A percentile compares a stretch with the other conserved stretches of the same genome.
These are phyloP conservation scores for Lycaena phlaeas DNA, from an alignment of 2,888 invertebrate genomes.

Conservation along the genomic window DNA sequence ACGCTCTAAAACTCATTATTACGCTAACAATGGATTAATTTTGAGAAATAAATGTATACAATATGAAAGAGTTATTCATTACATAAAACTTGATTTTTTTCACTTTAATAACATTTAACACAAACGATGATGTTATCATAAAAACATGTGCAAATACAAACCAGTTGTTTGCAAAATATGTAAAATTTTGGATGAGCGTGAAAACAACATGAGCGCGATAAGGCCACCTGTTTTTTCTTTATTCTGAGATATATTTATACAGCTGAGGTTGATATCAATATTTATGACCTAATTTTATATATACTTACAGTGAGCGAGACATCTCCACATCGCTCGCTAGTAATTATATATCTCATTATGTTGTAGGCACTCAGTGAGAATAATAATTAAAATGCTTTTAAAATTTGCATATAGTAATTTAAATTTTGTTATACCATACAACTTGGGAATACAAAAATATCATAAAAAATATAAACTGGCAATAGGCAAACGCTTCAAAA, in stretches of 20 bases:
- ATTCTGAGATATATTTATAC: slow-evolving; percentile 2
- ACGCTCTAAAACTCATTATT: neutral
- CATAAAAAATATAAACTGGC: no score
- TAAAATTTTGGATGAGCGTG: neutral
- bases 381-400: neutral
- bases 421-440: no score
- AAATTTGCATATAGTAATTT: neutral
- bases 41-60: no score
- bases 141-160: slow-evolving; percentile 1
- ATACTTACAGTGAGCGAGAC: slow-evolving; percentile 12
- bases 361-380: neutral
- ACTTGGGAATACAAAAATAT: no score
- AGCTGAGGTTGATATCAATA: neutral
- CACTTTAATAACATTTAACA: neutral
- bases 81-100: no score
- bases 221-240: neutral
- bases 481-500: no score
- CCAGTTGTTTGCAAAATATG: neutral
- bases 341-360: neutral
- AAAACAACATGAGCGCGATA: neutral
- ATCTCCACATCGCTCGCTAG: slow-evolving; percentile 4
- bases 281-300: slow-evolving; percentile 6
- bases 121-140: neutral
- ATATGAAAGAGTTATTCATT: no score
- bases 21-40: neutral